A percentile compares a stretch with the other conserved stretches of the same genome.
Conservation (phyloP, 2,888 invertebrate species). For the Drosophila pegasa region DNA sequence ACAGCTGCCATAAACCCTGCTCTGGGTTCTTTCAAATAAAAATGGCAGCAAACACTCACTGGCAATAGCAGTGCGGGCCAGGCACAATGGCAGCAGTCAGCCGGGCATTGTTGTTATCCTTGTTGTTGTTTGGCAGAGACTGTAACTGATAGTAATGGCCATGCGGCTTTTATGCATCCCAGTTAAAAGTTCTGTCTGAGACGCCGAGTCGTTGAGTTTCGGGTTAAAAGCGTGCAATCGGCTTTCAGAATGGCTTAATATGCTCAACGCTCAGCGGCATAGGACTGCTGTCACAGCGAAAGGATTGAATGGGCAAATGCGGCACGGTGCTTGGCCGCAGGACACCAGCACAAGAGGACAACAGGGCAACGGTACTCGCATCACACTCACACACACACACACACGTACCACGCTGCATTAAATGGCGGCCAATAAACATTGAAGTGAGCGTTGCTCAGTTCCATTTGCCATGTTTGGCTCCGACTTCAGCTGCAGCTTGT, state of each 20-base stretch:
- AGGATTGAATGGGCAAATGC: conserved; percentile 7
- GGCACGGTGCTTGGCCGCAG: conserved; percentile 5
- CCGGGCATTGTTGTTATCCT: conserved; percentile 37
- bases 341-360: conserved; percentile 3
- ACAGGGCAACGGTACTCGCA: conserved; percentile 8
- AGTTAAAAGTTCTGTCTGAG: conserved; percentile 78
- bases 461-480: conserved; percentile 12
- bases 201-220: conserved; percentile 67
- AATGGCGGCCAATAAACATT: conserved; percentile 71
- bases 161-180: conserved; percentile 68
- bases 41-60: conserved; percentile 74
- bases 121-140: conserved; percentile 34
- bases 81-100: conserved; percentile 53
- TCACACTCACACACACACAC: too few relatives aligned
- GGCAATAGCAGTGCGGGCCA: conserved; percentile 28
- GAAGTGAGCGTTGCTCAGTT: conserved; percentile 44
- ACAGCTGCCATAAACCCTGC: conserved; percentile 64
- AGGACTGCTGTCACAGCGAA: conserved; percentile 7
- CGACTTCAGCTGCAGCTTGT: conserved; percentile 37
- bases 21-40: conserved; percentile 66
- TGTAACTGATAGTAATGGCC: conserved; percentile 77
- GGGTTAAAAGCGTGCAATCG: conserved; percentile 74
- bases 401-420: conserved; percentile 45
- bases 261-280: conserved; percentile 36
- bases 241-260: conserved; percentile 72